phyloP scores from a whole-genome alignment of 2,797 vertebrate species.

The Malurus leucopterus region DNA sequence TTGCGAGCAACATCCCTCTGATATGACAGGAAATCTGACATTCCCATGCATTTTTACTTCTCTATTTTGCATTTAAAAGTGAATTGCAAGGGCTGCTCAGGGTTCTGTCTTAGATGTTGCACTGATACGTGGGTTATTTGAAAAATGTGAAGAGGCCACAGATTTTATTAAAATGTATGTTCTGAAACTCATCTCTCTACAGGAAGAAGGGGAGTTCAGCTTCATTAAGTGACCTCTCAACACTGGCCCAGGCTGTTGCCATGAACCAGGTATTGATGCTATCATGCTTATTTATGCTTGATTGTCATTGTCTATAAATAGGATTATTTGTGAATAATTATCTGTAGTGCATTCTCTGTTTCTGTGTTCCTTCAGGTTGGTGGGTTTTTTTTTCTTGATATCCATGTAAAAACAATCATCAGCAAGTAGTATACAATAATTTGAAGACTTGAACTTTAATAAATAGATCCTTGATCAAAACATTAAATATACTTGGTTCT shows the following conservation, averaged over 20 bases:
- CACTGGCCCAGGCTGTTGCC: conserved; percentile 66
- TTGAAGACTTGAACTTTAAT: neutral
- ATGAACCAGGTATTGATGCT: conserved; percentile 61
- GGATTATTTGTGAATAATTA: neutral
- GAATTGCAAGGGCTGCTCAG: neutral
- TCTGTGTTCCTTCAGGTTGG: neutral
- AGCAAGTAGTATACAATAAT: neutral
- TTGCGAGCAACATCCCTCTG: neutral
- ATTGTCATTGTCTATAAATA: neutral
- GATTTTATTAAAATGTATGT: neutral
- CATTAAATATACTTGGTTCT: neutral
- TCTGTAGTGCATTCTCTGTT: neutral
- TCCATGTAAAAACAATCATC: neutral
- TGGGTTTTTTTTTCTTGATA: neutral
- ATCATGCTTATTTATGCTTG: neutral
- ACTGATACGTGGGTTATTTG: neutral
- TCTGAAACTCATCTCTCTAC: neutral
- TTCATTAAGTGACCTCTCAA: conserved; percentile 80
- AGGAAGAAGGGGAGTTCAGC: conserved; percentile 70
- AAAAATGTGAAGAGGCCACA: neutral
- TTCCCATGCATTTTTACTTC: neutral
- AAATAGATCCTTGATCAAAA: neutral
- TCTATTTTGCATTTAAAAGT: neutral
- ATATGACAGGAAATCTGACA: neutral
- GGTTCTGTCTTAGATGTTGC: neutral